Evolutionary conservation across 2,888 invertebrate genomes (phyloP).

Genomic region (Amblyteles armatorius): DNA sequence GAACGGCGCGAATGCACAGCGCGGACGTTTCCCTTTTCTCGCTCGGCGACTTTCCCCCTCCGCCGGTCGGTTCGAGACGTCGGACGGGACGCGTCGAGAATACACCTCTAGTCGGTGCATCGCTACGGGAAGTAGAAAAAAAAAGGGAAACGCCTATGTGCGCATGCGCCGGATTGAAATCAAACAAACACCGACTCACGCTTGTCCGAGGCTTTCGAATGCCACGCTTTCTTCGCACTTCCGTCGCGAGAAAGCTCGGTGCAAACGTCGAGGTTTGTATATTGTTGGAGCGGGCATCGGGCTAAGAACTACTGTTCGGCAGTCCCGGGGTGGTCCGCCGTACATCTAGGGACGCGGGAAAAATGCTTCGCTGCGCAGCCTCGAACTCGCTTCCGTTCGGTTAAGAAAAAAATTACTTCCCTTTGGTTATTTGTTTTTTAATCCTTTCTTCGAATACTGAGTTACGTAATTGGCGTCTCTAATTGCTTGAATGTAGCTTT

Average conservation of each 20-base stretch:
- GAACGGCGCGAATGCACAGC: constrained; percentile 47
- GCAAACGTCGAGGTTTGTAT: constrained; percentile 59
- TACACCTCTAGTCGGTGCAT: constrained; percentile 35
- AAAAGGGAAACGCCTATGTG: constrained; percentile 44
- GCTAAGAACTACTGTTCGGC: constrained; percentile 47
- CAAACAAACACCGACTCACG: constrained; percentile 65
- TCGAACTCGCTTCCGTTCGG: not conserved
- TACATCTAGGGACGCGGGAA: constrained; percentile 7
- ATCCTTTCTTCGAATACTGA: too few species aligned
- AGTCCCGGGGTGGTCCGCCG: constrained; percentile 58
- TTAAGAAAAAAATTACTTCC: not conserved
- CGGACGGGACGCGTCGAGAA: constrained; percentile 60
- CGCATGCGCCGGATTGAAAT: constrained; percentile 61
- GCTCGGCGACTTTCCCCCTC: constrained; percentile 38
- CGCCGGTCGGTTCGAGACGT: constrained; percentile 29
- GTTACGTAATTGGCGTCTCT: too few species aligned
- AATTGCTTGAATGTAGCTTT: too few species aligned
- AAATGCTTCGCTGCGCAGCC: not conserved
- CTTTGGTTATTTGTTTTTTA: too few species aligned
- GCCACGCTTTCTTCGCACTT: constrained; percentile 60
- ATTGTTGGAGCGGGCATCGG: constrained; percentile 61
- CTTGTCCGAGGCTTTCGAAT: constrained; percentile 32
- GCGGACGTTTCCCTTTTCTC: constrained; percentile 49
- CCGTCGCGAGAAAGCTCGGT: constrained; percentile 64
- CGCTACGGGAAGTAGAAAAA: constrained; percentile 35